Evolutionary conservation across 2,113 vertebrate genomes (phyloP), one percentile per base, ranked within the genome.

Genomic region (Octodon degus): DNA sequence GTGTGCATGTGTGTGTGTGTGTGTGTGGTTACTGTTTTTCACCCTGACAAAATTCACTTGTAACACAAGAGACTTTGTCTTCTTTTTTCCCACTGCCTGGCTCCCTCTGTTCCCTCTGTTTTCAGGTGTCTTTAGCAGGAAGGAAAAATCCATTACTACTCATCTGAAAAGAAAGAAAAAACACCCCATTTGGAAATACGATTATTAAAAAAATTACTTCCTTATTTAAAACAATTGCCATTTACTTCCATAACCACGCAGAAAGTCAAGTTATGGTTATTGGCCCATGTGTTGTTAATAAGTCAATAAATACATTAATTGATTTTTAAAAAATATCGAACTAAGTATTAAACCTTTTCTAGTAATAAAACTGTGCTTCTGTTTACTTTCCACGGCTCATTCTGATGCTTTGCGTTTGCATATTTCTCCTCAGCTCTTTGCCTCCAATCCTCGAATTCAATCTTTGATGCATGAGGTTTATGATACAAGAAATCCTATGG

Each of bases 361-460:
- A 90, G 16, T 82, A 87, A 86, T n/a, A 68, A 50, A 50, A 50
- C 4, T 74, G 3, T 17, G n/a, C 50, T 97, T 92, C 74, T 30
- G 68, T 62, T 93, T 89, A 58, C 86, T 95, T 96, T 86, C 14
- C 11, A 6, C 65, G 67, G 67, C 19, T 92, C 82, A 43, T 37
- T 40, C 37, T 70, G 55, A 91, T 92, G 70, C 63, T 72, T 30
- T 96, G 40, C 72, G 32, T 81, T 92, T 96, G 47, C 20, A 60
- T 97, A 76, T 98, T 96, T 95, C 84, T 98, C 98, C 85, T 97
- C 97, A 99, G 99, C 98, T 99, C 86, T 98, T 98, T 96, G 99
- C 99, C 67, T 98, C 98, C 72, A 55, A 94, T 96, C 98, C 98
- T 58, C 90, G 97, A 76, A 96, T 97, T 67, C 97, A 97, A 58